Percentiles rank a stretch among this genome's conserved stretches.
These are phyloP conservation scores for Malurus melanocephalus DNA, from an alignment of 2,113 vertebrate species.

Conservation along the genomic window DNA sequence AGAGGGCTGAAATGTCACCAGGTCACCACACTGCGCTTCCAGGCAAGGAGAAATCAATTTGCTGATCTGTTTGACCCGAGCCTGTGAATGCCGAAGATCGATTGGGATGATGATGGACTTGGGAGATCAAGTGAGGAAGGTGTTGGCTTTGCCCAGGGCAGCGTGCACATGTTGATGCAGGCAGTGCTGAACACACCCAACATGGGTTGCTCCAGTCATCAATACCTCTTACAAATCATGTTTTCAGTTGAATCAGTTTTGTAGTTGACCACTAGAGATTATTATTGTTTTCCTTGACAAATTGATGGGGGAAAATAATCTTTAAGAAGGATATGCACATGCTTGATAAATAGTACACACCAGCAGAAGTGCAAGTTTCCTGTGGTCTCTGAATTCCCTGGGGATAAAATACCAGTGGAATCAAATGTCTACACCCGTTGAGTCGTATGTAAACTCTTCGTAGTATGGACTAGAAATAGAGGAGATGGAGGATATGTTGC, in stretches of 20 bases:
- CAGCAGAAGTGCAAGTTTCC: not conserved
- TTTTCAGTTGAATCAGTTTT: not conserved
- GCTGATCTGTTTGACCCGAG: not conserved
- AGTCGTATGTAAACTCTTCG: not conserved
- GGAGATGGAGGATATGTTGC: not conserved
- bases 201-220: not conserved
- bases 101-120: not conserved
- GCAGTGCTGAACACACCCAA: not conserved
- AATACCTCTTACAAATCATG: not conserved
- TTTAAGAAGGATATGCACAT: not conserved
- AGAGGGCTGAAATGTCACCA: not conserved
- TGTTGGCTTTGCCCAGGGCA: not conserved
- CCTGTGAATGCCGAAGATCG: not conserved
- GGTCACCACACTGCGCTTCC: not conserved
- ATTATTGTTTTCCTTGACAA: not conserved
- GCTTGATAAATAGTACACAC: not conserved
- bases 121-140: not conserved
- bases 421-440: not conserved
- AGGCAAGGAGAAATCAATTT: not conserved
- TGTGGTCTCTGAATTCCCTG: not conserved
- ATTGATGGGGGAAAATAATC: not conserved
- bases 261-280: not conserved
- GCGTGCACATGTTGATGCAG: fast-evolving
- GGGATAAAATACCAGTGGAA: not conserved
- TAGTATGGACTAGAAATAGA: not conserved